Percentiles rank a stretch among this genome's conserved stretches.
Evolutionary conservation across 2,113 vertebrate species (phyloP).

Genomic region (Salvelinus sp.): DNA sequence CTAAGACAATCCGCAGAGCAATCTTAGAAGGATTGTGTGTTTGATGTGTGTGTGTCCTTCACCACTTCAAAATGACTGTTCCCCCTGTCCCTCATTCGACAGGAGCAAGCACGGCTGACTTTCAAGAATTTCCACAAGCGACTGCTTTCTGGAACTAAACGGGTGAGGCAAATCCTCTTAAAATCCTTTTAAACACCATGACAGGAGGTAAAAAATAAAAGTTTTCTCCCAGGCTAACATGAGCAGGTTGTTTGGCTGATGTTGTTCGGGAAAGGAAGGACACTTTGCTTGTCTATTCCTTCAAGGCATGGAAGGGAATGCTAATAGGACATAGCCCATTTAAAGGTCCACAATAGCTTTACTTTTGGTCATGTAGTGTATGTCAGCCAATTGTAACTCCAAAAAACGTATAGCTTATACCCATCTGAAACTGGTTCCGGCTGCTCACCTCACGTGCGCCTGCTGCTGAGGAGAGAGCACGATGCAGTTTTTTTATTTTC

Average conservation of each 20-base stretch:
- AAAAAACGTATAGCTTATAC: no score
- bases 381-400: constrained; percentile 7
- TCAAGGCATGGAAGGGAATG: constrained; percentile 56
- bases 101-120: constrained; percentile 64
- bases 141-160: constrained; percentile 78
- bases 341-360: not conserved
- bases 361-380: not conserved
- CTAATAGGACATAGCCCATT: constrained; percentile 47
- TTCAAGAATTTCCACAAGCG: constrained; percentile 77
- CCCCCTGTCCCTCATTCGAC: not conserved
- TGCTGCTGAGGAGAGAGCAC: no score
- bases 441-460: no score
- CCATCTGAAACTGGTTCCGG: no score
- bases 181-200: constrained; percentile 76
- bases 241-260: constrained; percentile 72
- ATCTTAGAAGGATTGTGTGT: constrained; percentile 8
- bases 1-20: not conserved
- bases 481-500: no score
- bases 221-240: constrained; percentile 71
- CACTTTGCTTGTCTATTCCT: constrained; percentile 55
- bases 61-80: constrained; percentile 29
- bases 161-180: constrained; percentile 78
- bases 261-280: constrained; percentile 66
- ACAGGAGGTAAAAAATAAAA: constrained; percentile 62
- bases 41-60: constrained; percentile 51